Evolutionary conservation across 2,113 vertebrate species (phyloP).

Genomic region (Morphnarchus princeps): DNA sequence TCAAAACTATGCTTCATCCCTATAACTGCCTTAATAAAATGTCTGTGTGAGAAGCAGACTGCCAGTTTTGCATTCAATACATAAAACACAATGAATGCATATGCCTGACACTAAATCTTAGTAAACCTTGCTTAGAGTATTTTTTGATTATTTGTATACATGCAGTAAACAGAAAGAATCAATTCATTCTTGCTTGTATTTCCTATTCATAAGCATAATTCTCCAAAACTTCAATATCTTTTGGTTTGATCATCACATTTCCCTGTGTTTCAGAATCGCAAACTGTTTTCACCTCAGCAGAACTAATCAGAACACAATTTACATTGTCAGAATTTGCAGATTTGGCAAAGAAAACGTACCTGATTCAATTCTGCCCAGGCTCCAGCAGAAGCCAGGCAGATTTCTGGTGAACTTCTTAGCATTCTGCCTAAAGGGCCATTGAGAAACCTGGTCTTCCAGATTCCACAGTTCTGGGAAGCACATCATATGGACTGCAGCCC

Average conservation of each 20-base stretch:
- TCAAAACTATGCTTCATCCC: neutral
- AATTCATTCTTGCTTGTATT: neutral
- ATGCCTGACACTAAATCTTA: neutral
- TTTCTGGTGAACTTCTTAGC: neutral
- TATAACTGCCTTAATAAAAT: neutral
- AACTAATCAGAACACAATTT: neutral
- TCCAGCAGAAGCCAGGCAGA: neutral
- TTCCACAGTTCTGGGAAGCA: neutral
- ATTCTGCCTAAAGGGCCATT: neutral
- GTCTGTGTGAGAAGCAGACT: neutral
- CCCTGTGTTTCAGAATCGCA: neutral
- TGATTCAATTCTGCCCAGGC: neutral
- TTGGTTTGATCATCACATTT: neutral
- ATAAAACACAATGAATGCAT: neutral
- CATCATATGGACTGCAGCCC: neutral
- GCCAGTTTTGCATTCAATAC: neutral
- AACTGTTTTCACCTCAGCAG: neutral
- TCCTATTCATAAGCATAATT: neutral
- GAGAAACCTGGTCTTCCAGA: neutral
- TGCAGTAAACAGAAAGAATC: neutral
- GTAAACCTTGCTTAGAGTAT: neutral
- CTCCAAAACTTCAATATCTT: neutral
- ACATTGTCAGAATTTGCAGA: neutral
- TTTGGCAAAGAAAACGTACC: neutral
- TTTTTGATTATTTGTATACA: neutral